Conservation (phyloP, 2,888 invertebrate genomes). For the Diplazon laetatorius region DNA sequence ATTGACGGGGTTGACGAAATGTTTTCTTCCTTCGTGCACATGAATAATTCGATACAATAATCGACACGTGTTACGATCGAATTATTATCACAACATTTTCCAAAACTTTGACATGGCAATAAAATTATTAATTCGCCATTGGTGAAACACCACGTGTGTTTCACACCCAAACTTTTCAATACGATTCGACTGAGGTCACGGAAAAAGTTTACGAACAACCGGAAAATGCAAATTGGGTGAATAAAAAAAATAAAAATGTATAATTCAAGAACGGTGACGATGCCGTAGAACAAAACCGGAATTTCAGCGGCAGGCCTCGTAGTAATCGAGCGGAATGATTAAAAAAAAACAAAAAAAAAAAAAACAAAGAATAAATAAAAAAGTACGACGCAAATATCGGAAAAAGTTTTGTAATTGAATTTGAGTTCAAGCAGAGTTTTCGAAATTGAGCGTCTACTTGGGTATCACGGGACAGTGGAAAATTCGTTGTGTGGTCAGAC, state of each 20-base stretch:
- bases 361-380: not conserved
- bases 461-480: conserved; percentile 11
- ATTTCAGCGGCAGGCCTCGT: not conserved
- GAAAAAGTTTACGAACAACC: not conserved
- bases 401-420: conserved; percentile 16
- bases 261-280: conserved; percentile 14
- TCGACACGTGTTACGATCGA: conserved; percentile 21
- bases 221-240: not conserved
- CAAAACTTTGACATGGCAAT: conserved; percentile 3
- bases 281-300: not conserved
- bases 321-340: too few relatives aligned
- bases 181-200: not conserved
- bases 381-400: conserved; percentile 13
- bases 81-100: conserved; percentile 8
- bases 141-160: not conserved
- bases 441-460: conserved; percentile 8
- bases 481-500: conserved; percentile 3
- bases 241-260: too few relatives aligned
- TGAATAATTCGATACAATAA: conserved; percentile 1
- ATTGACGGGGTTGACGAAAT: conserved; percentile 7
- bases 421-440: not conserved
- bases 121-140: conserved; percentile 38
- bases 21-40: not conserved
- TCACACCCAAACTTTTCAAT: not conserved
- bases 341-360: conserved; percentile 1